Evolutionary conservation across 2,888 invertebrate genomes (phyloP).

Genomic region (Lampropteryx suffumata): DNA sequence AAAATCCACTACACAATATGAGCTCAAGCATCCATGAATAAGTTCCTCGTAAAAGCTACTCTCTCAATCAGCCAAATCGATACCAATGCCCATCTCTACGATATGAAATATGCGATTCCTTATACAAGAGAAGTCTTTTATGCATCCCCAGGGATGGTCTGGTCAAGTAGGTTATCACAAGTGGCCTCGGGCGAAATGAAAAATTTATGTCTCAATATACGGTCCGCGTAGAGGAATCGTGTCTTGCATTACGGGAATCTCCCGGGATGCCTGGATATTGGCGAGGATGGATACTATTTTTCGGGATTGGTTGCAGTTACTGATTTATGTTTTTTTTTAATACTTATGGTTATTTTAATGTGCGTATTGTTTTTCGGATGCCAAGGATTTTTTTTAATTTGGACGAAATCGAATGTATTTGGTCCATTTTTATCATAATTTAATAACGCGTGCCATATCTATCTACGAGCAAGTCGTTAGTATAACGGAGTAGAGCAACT

Average conservation of each 20-base stretch:
- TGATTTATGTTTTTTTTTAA: too few relatives aligned
- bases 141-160: constrained; percentile 75
- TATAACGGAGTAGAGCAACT: too few relatives aligned
- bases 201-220: constrained; percentile 83
- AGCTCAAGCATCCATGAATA: constrained; percentile 18
- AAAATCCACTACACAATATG: not conserved
- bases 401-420: too few relatives aligned
- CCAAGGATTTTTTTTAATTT: too few relatives aligned
- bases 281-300: constrained; percentile 28
- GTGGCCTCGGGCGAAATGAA: constrained; percentile 77
- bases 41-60: constrained; percentile 15
- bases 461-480: too few relatives aligned
- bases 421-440: too few relatives aligned
- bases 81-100: constrained; percentile 47
- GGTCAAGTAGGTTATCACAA: constrained; percentile 82
- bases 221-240: constrained; percentile 55
- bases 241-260: constrained; percentile 63
- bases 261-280: constrained; percentile 48
- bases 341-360: too few relatives aligned
- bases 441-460: too few relatives aligned
- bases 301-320: constrained; percentile 3
- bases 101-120: constrained; percentile 83
- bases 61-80: constrained; percentile 35
- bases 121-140: constrained; percentile 81
- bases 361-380: too few relatives aligned